Conservation (phyloP, 2,113 vertebrate genomes). For the Stictonetta naevosa region DNA sequence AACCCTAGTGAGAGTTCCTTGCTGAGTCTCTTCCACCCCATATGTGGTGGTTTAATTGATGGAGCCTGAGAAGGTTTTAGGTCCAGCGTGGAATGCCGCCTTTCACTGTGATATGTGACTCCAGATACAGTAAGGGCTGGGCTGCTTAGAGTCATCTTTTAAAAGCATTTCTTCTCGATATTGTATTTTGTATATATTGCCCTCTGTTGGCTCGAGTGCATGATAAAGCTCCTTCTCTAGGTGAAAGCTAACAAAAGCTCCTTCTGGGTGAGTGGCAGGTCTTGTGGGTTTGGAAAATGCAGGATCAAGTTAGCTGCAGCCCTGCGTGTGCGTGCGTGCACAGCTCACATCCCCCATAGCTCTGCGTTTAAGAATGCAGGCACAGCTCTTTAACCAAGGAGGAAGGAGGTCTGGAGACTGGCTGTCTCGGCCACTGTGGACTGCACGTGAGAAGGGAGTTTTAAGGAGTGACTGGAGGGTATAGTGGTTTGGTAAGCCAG, state of each 20-base stretch:
- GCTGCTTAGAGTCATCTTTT: slow-evolving; percentile 9
- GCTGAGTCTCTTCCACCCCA: slow-evolving; percentile 65
- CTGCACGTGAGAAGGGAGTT: not conserved
- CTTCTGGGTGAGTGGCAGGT: not conserved
- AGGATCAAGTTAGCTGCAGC: not conserved
- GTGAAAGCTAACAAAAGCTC: slow-evolving; percentile 25
- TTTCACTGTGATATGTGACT: slow-evolving; percentile 60
- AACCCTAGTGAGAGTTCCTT: slow-evolving; percentile 44
- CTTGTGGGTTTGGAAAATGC: not conserved
- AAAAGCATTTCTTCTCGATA: slow-evolving; percentile 29
- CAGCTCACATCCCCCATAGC: not conserved
- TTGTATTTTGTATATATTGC: slow-evolving; percentile 57
- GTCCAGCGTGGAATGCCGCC: slow-evolving; percentile 16
- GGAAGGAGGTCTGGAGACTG: not conserved
- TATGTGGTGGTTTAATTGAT: slow-evolving; percentile 68
- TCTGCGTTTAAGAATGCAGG: not conserved
- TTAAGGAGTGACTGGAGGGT: not conserved
- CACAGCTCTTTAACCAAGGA: not conserved
- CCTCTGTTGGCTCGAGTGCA: slow-evolving; percentile 35
- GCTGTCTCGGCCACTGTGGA: not conserved
- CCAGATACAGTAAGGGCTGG: slow-evolving; percentile 40
- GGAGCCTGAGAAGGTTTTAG: slow-evolving; percentile 63
- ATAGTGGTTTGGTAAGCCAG: not conserved
- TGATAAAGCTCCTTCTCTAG: not conserved
- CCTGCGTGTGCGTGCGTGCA: fast-evolving